phyloP scores from a whole-genome alignment of 2,888 invertebrate genomes.

The Penaeus monodon region DNA sequence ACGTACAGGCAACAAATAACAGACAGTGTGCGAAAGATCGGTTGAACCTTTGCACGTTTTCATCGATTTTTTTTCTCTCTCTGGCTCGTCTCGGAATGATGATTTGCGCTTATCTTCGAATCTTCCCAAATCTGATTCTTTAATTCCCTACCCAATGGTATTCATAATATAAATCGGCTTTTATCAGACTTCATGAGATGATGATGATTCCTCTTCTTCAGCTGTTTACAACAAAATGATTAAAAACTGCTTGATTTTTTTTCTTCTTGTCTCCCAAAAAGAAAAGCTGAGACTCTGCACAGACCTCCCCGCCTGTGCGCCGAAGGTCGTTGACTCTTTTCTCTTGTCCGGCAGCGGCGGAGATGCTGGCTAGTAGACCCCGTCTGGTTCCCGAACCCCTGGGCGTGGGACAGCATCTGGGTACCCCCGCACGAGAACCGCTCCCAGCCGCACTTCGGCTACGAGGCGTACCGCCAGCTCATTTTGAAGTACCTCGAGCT shows the following conservation, averaged over 20 bases:
- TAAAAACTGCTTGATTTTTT: background rate
- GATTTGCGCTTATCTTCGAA: no score
- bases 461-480: conserved; percentile 32
- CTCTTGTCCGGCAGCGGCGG: conserved; percentile 8
- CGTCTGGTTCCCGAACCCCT: conserved; percentile 43
- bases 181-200: no score
- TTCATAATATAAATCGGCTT: no score
- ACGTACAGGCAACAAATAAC: no score
- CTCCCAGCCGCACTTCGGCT: conserved; percentile 47
- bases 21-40: no score
- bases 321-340: background rate
- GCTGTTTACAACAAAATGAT: background rate
- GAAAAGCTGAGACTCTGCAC: background rate
- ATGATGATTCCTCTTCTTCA: no score
- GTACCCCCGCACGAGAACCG: conserved; percentile 51
- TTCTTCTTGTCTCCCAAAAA: background rate
- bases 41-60: no score
- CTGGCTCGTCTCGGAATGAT: no score
- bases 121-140: no score
- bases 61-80: no score
- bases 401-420: conserved; percentile 55
- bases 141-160: no score
- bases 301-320: background rate
- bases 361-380: conserved; percentile 23
- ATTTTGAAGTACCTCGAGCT: conserved; percentile 30